Percentiles rank a stretch among this genome's conserved stretches.
Evolutionary conservation across 1,140 invertebrate genomes (phyloP).

Genomic region (Procambarus clarkii): DNA sequence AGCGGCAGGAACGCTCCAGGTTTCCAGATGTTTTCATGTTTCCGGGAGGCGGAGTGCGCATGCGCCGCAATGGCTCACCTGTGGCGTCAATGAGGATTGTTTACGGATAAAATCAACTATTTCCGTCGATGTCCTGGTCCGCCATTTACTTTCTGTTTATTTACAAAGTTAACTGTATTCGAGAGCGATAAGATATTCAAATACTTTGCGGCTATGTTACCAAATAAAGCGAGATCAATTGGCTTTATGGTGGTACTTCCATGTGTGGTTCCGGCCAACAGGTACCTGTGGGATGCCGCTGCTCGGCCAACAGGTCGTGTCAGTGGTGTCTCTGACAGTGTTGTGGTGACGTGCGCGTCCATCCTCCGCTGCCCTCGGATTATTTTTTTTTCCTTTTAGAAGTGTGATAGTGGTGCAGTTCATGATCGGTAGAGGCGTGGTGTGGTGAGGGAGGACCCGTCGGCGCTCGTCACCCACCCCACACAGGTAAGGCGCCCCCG

Average conservation of each 20-base stretch:
- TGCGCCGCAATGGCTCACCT: neutral
- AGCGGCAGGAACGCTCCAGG: no score
- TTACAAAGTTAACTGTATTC: neutral
- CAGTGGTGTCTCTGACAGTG: conserved; percentile 23
- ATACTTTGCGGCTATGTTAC: neutral
- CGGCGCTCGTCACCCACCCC: conserved; percentile 27
- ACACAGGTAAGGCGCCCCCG: conserved; percentile 19
- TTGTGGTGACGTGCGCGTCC: neutral
- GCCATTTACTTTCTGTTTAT: neutral
- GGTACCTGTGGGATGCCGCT: conserved; percentile 22
- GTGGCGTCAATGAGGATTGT: neutral
- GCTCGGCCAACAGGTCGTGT: neutral
- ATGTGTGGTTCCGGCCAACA: neutral
- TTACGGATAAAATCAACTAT: neutral
- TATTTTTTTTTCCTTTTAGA: neutral
- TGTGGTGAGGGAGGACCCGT: conserved; percentile 32
- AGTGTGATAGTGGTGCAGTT: conserved; percentile 11
- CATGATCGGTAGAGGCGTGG: conserved; percentile 24
- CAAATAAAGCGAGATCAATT: neutral
- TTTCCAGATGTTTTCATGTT: neutral
- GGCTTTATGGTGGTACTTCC: neutral
- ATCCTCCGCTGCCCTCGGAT: conserved; percentile 7
- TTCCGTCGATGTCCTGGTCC: no score
- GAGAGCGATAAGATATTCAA: no score
- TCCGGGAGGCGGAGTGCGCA: neutral